These are phyloP conservation scores for Myotis brandtii DNA, from an alignment of 2,113 vertebrate genomes.

Conservation along the genomic window DNA sequence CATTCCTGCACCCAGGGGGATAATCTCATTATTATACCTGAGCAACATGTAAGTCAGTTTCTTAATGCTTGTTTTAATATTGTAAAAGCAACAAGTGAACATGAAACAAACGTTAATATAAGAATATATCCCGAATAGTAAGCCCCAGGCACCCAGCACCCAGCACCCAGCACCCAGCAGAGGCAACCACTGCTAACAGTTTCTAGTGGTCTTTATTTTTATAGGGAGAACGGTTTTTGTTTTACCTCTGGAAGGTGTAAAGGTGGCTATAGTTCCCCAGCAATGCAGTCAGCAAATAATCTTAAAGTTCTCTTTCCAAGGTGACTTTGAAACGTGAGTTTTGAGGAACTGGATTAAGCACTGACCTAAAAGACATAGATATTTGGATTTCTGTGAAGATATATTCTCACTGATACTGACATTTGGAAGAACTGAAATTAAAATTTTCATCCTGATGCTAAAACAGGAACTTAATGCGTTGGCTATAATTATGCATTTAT, in stretches of 20 bases:
- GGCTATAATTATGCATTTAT: background rate
- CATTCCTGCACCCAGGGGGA: background rate
- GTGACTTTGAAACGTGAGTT: slow-evolving; percentile 24
- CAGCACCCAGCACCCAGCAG: background rate
- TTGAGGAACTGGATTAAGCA: background rate
- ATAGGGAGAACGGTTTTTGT: background rate
- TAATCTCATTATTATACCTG: slow-evolving; percentile 53
- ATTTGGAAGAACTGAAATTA: background rate
- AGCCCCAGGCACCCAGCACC: background rate
- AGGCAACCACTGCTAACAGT: background rate
- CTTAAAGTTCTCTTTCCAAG: slow-evolving; percentile 29
- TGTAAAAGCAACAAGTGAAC: slow-evolving; percentile 39
- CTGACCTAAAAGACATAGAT: background rate
- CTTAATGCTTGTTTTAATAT: slow-evolving; percentile 47
- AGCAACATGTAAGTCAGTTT: slow-evolving; percentile 17
- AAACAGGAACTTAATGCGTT: background rate
- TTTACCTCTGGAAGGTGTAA: slow-evolving; percentile 38
- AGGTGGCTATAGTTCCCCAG: background rate
- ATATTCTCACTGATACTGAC: background rate
- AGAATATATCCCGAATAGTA: background rate
- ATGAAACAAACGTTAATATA: background rate
- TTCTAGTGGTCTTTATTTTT: slow-evolving; percentile 38
- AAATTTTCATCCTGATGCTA: background rate
- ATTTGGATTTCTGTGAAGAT: background rate
- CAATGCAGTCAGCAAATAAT: background rate